Evolutionary conservation across 2,888 invertebrate species (phyloP).

Genomic region (Polyommatus iphigenia): DNA sequence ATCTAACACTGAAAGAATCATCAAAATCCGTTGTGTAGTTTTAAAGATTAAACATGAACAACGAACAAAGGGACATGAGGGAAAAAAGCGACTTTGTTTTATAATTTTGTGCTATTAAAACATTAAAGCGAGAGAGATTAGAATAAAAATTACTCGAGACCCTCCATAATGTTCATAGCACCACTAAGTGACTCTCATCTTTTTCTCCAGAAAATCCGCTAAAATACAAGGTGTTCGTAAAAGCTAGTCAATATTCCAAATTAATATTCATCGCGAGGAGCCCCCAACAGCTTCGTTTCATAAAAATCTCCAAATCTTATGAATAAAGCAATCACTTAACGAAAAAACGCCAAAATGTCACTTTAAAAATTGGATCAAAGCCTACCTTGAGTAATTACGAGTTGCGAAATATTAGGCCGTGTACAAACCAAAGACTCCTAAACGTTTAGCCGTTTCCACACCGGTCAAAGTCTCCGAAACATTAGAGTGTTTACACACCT

Average conservation of each 20-base stretch:
- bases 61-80: too few relatives aligned
- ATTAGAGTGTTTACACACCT: background rate
- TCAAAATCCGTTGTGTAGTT: too few relatives aligned
- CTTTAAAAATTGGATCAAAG: slow-evolving; percentile 38
- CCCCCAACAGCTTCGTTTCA: slow-evolving; percentile 26
- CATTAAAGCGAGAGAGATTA: background rate
- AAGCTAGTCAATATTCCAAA: slow-evolving; percentile 32
- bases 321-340: slow-evolving; percentile 40
- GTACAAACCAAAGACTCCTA: background rate
- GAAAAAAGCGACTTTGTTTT: too few relatives aligned
- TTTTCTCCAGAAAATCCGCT: background rate
- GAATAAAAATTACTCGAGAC: background rate
- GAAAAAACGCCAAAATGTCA: slow-evolving; percentile 37
- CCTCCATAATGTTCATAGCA: background rate
- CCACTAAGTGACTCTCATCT: slow-evolving; percentile 25
- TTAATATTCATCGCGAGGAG: slow-evolving; percentile 25
- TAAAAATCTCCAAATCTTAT: slow-evolving; percentile 33
- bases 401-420: background rate
- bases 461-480: background rate
- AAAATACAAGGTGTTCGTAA: slow-evolving; percentile 28
- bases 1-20: too few relatives aligned
- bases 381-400: slow-evolving; percentile 37
- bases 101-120: background rate
- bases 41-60: too few relatives aligned
- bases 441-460: background rate